Evolutionary conservation across 2,888 invertebrate species (phyloP), one percentile per base, ranked within the genome.

Genomic region (Campoletis raptor): DNA sequence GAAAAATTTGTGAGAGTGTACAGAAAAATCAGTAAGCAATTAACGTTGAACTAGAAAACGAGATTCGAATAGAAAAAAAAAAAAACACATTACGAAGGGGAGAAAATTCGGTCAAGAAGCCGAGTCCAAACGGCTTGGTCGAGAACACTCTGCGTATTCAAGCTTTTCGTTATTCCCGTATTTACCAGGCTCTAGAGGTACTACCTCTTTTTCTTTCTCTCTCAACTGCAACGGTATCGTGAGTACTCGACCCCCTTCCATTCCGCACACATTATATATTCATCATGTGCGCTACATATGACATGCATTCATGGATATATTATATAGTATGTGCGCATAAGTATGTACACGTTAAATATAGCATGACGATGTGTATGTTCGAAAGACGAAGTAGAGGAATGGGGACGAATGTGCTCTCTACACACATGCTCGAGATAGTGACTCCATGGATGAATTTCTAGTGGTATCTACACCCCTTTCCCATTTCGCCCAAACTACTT

Each of bases 231-330:
- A 69, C 79, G 84, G 84, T 86, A 86, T 81, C 84, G 73, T 78
- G 73, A 74, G 81, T 81, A 81, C 84, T 86, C 86, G 84, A 86
- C 86, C 81, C 81, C 81, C 81, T 86, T 84, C 81, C 84, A 52
- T 78, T 77, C 67, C 72, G 72, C 79, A 81, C 84, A 81, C 78
- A 86, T 86, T 84, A 86, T 86, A 81, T 86, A 86, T 86, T 86
- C 84, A 86, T 86, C 79, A 84, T 81, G 86, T 81, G 69, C 74
- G 86, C 84, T 86, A 86, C 84, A 81, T 84, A 79, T 81, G 84
- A 61, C 78, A 84, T 86, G 86, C 86, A 86, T 86, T 86, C 86
- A 86, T 84, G 86, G 84, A 81, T 81, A 84, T 81, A 83, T 86
- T 82, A 77, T 83, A 81, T 81, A 54, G 79, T 64, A 70, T 70